A percentile compares a stretch with the other conserved stretches of the same genome.
These are phyloP conservation scores for Pseudobourletiella spinata DNA, from an alignment of 1,140 invertebrate species.

Conservation along the genomic window DNA sequence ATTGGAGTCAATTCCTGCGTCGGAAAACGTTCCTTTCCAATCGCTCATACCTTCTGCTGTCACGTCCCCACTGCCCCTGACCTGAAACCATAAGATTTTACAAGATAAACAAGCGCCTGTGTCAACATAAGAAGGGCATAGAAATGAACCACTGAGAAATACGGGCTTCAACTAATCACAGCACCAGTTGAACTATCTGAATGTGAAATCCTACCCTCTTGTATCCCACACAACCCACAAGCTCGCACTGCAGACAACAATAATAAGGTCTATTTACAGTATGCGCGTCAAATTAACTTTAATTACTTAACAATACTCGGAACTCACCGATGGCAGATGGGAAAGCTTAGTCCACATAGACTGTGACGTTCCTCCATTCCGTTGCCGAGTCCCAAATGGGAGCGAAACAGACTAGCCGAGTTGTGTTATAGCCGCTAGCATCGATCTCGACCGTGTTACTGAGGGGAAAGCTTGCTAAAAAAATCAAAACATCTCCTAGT, in stretches of 20 bases:
- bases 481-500: background rate
- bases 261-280: no score
- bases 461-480: slow-evolving; percentile 14
- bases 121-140: no score
- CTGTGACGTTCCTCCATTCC: slow-evolving; percentile 27
- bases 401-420: slow-evolving; percentile 26
- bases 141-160: no score
- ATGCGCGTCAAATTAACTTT: background rate
- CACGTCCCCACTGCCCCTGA: no score
- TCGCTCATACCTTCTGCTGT: no score
- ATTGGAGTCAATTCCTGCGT: no score
- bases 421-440: slow-evolving; percentile 7
- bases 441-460: slow-evolving; percentile 18
- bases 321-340: background rate
- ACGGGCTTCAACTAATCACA: no score
- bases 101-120: no score
- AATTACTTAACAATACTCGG: background rate
- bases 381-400: slow-evolving; percentile 25
- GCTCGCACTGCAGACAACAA: no score
- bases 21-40: no score
- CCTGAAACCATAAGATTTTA: no score
- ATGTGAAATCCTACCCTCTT: background rate
- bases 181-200: background rate
- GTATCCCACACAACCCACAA: no score
- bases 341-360: slow-evolving; percentile 1